Base-by-base conservation (phyloP, 2,888 invertebrate species). In the Microplitis manilae region DNA sequence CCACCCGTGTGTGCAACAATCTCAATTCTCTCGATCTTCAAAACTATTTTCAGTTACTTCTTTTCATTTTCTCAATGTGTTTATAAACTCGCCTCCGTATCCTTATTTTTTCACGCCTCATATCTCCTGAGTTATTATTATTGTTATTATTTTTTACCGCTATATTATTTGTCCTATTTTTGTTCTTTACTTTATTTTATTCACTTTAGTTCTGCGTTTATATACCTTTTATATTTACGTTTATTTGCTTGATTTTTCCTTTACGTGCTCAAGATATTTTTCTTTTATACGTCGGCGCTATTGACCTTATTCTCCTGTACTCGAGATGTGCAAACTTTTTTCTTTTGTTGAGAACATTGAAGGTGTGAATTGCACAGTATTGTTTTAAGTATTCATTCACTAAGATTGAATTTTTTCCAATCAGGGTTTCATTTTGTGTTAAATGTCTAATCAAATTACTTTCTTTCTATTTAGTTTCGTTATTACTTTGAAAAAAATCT, bases 11-110 rank as follows among this genome's bases (percentile, higher is more conserved):
- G 15, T 68, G 41, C n/a, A 40, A 17, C 64, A 64, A 17, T 67
- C 13, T 20, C 67, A 67, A 67, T 67, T 39, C 39, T 13, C n/a
- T 38, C 15, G 20, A 9, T 67, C 6, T 9, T 38, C 2, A 39
- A 20, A 20, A 67, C 50, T 13, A 50, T 67, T 20, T 67, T 67
- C 39, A 9, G 38, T 5, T 67, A 30, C 30, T 67, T 67, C 39
- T 67, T 67, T 67, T 20, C 39, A 39, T 38, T 67, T 38, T 67
- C 20, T 20, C 13, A 13, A 38, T 30, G 38, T 67, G 13, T 30
- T 67, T 67, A 6, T 67, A n/a, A 9, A 64, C 30, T 64, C 64
- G n/a, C 64, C 30, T 17, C 20, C 15, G 64, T 30, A 64, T 30
- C 30, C 64, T 62, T 15, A 62, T 62, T 15, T 20, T 4, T 17